Evolutionary conservation across 37 sponge, comb jelly and placozoan genomes (phyloP).

Genomic region (Eunapius fragilis): DNA sequence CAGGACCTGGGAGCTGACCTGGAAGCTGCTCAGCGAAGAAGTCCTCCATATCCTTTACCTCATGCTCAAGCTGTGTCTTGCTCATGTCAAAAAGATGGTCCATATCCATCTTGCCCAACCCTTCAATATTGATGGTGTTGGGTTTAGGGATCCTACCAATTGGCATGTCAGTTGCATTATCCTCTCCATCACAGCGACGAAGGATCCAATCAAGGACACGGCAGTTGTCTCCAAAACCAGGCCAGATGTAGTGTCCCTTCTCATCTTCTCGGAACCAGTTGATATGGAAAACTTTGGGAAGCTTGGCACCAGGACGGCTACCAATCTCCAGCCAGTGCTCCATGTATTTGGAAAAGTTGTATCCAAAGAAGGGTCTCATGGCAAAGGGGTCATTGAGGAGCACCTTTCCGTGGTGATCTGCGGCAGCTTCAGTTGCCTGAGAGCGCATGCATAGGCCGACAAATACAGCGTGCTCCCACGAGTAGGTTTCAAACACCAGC

Average conservation of each 20-base stretch:
- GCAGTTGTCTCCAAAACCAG: conserved; percentile 96
- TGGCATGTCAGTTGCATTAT: conserved; percentile 65
- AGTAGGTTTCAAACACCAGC: conserved; percentile 84
- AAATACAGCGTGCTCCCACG: conserved; percentile 91
- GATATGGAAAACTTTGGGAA: conserved; percentile 94
- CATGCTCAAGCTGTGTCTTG: conserved; percentile 65
- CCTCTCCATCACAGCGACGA: conserved; percentile 71
- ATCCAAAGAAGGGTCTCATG: conserved; percentile 96
- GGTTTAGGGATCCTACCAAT: conserved; percentile 79
- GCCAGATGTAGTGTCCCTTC: conserved; percentile 86
- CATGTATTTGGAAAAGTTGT: conserved; percentile 88
- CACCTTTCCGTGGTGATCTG: conserved; percentile 68
- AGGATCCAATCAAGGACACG: conserved; percentile 94
- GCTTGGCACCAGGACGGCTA: conserved; percentile 39
- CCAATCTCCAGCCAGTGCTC: conserved; percentile 85
- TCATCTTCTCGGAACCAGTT: conserved; percentile 92
- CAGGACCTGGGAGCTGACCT: conserved; percentile 54
- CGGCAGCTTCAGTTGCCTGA: conserved; percentile 83
- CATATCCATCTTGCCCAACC: conserved; percentile 48
- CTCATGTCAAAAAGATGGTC: conserved; percentile 56
- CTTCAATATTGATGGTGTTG: conserved; percentile 62
- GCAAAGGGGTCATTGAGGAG: conserved; percentile 94
- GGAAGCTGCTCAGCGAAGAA: conserved; percentile 83
- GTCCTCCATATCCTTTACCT: conserved; percentile 57
- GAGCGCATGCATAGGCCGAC: conserved; percentile 88